Evolutionary conservation across 2,888 invertebrate genomes (phyloP).

Genomic region (Leptothorax acervorum): DNA sequence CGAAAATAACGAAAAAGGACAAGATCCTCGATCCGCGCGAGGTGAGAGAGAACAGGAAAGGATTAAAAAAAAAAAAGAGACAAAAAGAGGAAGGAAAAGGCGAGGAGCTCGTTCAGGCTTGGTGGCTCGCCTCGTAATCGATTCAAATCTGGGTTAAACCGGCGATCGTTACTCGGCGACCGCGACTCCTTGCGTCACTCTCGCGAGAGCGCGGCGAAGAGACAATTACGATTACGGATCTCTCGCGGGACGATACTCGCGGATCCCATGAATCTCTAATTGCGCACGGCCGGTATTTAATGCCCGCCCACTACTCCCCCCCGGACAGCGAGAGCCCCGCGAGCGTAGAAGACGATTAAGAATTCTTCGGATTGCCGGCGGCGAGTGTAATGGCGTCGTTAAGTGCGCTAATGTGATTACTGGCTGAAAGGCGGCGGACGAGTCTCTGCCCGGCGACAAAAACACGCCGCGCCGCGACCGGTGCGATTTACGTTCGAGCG

Average conservation of each 20-base stretch:
- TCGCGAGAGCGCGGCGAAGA: slow-evolving; percentile 32
- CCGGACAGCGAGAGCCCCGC: neutral
- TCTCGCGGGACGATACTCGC: neutral
- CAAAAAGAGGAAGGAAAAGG: slow-evolving; percentile 8
- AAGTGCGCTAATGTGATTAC: slow-evolving; percentile 76
- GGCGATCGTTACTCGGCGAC: slow-evolving; percentile 26
- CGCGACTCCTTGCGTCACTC: slow-evolving; percentile 25
- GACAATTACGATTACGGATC: slow-evolving; percentile 55
- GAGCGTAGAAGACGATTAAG: slow-evolving; percentile 70
- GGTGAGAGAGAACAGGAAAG: neutral
- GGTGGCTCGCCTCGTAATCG: slow-evolving; percentile 30
- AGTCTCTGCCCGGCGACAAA: slow-evolving; percentile 60
- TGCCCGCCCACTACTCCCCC: slow-evolving; percentile 51
- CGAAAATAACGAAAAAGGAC: slow-evolving; percentile 31
- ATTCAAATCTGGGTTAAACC: slow-evolving; percentile 56
- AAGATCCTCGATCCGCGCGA: neutral
- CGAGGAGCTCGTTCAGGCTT: neutral
- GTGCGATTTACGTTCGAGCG: slow-evolving; percentile 63
- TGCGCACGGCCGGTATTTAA: slow-evolving; percentile 68
- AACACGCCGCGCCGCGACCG: slow-evolving; percentile 45
- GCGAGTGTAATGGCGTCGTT: slow-evolving; percentile 74
- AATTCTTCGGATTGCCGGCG: slow-evolving; percentile 69
- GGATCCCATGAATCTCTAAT: slow-evolving; percentile 69
- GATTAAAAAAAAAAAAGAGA: neutral
- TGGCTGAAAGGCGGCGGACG: slow-evolving; percentile 72